Evolutionary conservation across 2,888 invertebrate species (phyloP).

Genomic region (Amblyteles armatorius): DNA sequence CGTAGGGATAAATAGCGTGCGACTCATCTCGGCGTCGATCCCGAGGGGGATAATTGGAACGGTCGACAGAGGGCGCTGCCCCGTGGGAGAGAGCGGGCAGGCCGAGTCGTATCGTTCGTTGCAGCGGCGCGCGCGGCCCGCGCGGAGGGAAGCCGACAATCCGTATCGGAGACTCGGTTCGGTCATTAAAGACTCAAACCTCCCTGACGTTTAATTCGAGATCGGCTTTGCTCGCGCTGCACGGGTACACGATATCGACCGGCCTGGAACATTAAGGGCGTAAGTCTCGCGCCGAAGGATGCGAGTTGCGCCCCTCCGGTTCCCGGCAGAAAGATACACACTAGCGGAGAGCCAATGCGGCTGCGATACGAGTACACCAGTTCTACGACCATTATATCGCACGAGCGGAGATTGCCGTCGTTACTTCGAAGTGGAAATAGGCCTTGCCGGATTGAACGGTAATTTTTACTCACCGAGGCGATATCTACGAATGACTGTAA

Average conservation of each 20-base stretch:
- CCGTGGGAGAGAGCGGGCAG: constrained; percentile 37
- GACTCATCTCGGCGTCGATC: constrained; percentile 56
- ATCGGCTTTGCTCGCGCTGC: not conserved
- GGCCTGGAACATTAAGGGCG: too few species aligned
- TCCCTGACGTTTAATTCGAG: constrained; percentile 10
- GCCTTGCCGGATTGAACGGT: too few species aligned
- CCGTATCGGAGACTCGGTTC: constrained; percentile 12
- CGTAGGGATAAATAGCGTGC: constrained; percentile 44
- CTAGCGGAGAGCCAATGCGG: too few species aligned
- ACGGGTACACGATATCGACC: too few species aligned
- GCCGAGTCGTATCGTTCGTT: constrained; percentile 39
- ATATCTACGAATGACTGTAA: not conserved
- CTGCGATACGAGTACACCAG: too few species aligned
- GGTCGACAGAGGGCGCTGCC: constrained; percentile 47
- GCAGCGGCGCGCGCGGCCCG: constrained; percentile 11
- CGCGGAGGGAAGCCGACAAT: constrained; percentile 11
- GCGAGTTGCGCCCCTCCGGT: too few species aligned
- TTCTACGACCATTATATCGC: too few species aligned
- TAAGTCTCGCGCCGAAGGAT: too few species aligned
- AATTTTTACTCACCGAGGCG: too few species aligned
- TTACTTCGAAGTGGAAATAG: too few species aligned
- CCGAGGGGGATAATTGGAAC: constrained; percentile 63
- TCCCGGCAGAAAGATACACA: too few species aligned
- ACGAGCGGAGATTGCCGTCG: too few species aligned
- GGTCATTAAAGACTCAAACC: constrained; percentile 18